phyloP scores from a whole-genome alignment of 1,140 invertebrate genomes.

The Drosophila sproati region DNA sequence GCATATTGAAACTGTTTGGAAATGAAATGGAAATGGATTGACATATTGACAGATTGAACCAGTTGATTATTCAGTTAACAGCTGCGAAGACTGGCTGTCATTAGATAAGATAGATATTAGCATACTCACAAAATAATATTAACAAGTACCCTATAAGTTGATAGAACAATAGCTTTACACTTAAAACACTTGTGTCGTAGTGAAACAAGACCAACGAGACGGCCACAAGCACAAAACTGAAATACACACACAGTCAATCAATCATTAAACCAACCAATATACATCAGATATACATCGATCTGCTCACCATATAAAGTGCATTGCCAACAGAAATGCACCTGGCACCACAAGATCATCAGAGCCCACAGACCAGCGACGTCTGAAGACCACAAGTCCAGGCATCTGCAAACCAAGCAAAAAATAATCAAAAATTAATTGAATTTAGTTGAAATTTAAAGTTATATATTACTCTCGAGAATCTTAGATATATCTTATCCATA shows the following conservation, averaged over 20 bases:
- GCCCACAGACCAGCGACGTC: slow-evolving; percentile 94
- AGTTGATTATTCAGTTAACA: not conserved
- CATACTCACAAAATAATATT: slow-evolving; percentile 86
- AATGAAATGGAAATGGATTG: not conserved
- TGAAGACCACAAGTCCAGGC: slow-evolving; percentile 94
- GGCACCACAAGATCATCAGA: slow-evolving; percentile 95
- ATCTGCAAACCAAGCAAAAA: slow-evolving; percentile 85
- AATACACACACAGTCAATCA: not conserved
- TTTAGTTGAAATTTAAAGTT: too few relatives aligned
- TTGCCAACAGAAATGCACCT: slow-evolving; percentile 89
- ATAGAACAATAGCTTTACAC: slow-evolving; percentile 88
- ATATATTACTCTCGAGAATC: too few relatives aligned
- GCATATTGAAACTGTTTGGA: slow-evolving; percentile 86
- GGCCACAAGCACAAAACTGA: slow-evolving; percentile 77
- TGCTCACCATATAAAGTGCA: slow-evolving; percentile 92
- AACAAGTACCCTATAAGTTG: slow-evolving; percentile 90
- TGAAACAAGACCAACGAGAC: slow-evolving; percentile 87
- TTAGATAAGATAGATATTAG: not conserved
- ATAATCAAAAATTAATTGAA: not conserved
- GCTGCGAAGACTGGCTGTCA: not conserved
- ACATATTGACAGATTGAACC: too few relatives aligned
- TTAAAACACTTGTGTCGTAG: slow-evolving; percentile 87
- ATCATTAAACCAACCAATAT: not conserved
- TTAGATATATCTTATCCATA: too few relatives aligned
- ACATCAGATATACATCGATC: not conserved